phyloP scores from a whole-genome alignment of 2,797 vertebrate genomes.

The Argentina silus region DNA sequence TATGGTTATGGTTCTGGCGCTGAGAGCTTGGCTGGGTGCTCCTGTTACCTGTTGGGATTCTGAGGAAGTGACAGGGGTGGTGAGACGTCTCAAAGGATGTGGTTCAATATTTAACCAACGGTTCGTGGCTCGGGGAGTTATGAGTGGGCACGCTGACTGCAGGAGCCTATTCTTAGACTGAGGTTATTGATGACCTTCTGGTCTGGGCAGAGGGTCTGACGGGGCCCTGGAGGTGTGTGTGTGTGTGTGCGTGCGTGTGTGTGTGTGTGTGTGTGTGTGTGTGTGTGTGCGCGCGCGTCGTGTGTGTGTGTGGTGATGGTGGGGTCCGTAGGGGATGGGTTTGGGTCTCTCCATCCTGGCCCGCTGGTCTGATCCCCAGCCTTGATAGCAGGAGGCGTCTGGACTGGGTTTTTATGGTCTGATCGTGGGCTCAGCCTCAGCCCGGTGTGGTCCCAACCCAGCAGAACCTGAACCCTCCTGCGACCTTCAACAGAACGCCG shows the following conservation, averaged over 20 bases:
- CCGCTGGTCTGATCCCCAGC: conserved; percentile 16
- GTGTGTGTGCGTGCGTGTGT: not conserved
- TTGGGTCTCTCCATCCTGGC: conserved; percentile 20
- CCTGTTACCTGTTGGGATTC: conserved; percentile 41
- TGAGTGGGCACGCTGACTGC: not conserved
- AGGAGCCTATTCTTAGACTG: conserved; percentile 3
- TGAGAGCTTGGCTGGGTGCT: conserved; percentile 37
- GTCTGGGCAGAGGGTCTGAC: not conserved
- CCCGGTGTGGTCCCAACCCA: conserved; percentile 27
- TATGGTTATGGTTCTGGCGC: too few species aligned
- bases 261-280: too few species aligned
- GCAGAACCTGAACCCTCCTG: conserved; percentile 26
- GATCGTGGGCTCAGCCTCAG: conserved; percentile 6
- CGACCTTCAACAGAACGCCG: conserved; percentile 20
- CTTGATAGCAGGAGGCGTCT: conserved; percentile 36
- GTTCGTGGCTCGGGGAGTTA: conserved; percentile 8
- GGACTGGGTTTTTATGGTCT: conserved; percentile 44
- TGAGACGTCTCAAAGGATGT: conserved; percentile 19
- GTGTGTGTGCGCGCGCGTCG: too few species aligned
- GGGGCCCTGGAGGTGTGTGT: not conserved
- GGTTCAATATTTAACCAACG: conserved; percentile 14
- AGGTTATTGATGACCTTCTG: not conserved
- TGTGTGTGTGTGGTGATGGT: too few species aligned
- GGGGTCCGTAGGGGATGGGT: not conserved
- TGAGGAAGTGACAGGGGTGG: conserved; percentile 16